Evolutionary conservation across 1,140 invertebrate species (phyloP).

Genomic region (Drosophila watanabei): DNA sequence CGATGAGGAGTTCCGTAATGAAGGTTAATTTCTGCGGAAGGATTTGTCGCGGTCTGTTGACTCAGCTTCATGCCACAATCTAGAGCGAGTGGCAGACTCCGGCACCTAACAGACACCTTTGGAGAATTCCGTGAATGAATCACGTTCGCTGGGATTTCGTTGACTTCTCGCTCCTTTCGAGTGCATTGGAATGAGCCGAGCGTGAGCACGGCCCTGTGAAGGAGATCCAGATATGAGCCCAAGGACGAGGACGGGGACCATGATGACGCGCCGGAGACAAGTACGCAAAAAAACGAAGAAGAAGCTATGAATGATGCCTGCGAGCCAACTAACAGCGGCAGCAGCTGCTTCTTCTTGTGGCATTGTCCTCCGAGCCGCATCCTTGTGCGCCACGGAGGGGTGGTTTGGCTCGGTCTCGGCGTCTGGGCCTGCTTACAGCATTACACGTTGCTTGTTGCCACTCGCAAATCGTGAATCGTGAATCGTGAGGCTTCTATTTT

Average conservation of each 20-base stretch:
- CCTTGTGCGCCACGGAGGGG: conserved; percentile 60
- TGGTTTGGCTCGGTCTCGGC: conserved; percentile 63
- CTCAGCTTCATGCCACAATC: conserved; percentile 30
- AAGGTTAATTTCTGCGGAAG: conserved; percentile 14
- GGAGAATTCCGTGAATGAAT: conserved; percentile 51
- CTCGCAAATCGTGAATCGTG: conserved; percentile 61
- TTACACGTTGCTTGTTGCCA: conserved; percentile 62
- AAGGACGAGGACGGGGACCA: conserved; percentile 21
- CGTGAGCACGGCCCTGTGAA: conserved; percentile 54
- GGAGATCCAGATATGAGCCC: conserved; percentile 48
- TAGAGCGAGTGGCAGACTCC: conserved; percentile 19
- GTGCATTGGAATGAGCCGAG: conserved; percentile 53
- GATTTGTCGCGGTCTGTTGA: conserved; percentile 22
- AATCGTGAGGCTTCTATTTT: conserved; percentile 67
- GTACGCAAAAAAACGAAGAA: conserved; percentile 59
- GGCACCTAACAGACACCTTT: conserved; percentile 28
- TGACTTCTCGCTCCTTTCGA: conserved; percentile 16
- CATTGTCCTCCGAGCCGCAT: conserved; percentile 70
- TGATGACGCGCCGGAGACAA: conserved; percentile 74
- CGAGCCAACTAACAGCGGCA: conserved; percentile 70
- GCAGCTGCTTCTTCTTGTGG: conserved; percentile 67
- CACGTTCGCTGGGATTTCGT: conserved; percentile 37
- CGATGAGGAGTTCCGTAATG: neutral
- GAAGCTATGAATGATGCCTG: conserved; percentile 62
- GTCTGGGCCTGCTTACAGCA: conserved; percentile 72